phyloP scores from a whole-genome alignment of 2,113 vertebrate species.

The Phylloscopus trochilus region DNA sequence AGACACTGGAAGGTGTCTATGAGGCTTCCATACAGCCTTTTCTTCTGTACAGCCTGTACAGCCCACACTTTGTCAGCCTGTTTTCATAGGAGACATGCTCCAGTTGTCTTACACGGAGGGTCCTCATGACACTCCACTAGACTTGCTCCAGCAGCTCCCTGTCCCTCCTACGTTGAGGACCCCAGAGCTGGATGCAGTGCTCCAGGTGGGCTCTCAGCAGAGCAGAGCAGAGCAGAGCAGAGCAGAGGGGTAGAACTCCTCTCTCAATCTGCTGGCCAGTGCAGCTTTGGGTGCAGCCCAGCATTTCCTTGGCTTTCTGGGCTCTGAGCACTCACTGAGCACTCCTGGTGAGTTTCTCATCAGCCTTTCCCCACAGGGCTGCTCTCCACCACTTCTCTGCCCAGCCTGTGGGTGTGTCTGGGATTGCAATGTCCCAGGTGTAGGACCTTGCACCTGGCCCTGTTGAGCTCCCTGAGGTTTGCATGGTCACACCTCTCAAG shows the following conservation, averaged over 20 bases:
- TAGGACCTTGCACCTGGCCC: neutral
- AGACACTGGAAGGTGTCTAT: neutral
- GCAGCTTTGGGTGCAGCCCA: neutral
- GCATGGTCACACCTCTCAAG: neutral
- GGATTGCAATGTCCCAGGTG: too few species aligned
- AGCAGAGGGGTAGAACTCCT: neutral
- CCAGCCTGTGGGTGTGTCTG: neutral
- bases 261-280: rapidly evolving
- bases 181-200: neutral
- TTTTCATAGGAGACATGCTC: rapidly evolving
- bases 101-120: neutral
- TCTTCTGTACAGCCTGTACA: neutral
- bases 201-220: neutral
- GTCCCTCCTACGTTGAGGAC: rapidly evolving
- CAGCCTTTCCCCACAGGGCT: neutral
- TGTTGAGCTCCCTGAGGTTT: neutral
- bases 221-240: neutral
- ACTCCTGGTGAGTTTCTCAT: neutral
- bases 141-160: neutral
- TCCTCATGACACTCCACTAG: neutral
- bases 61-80: rapidly evolving
- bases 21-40: neutral
- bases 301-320: neutral
- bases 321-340: rapidly evolving
- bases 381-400: neutral